Conservation (phyloP, 2,888 invertebrate genomes). For the Drosophila tripunctata region DNA sequence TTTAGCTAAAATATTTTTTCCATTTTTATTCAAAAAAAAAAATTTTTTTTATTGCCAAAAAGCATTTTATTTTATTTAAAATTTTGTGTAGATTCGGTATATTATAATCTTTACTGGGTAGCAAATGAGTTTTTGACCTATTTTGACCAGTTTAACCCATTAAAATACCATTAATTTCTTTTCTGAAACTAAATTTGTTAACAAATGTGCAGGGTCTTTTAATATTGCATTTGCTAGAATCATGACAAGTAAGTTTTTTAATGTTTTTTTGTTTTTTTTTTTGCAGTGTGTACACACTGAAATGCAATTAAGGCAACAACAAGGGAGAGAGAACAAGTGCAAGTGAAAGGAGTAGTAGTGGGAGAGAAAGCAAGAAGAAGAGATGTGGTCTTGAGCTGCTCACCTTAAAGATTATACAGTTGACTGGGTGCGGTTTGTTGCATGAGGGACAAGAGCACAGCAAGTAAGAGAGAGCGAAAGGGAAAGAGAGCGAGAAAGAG, state of each 20-base stretch:
- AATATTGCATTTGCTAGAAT: no score
- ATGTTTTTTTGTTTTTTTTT: background rate
- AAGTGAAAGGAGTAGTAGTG: background rate
- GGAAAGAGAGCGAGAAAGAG: background rate
- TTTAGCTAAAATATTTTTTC: no score
- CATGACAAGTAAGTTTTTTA: background rate
- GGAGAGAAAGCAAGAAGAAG: background rate
- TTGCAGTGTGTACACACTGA: constrained; percentile 44
- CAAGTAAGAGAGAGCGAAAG: background rate
- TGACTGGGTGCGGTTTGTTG: constrained; percentile 24
- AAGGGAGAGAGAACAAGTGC: background rate
- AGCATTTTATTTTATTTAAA: no score
- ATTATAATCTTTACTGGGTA: no score
- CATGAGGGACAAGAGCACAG: background rate
- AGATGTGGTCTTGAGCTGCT: constrained; percentile 25
- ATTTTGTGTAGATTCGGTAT: no score
- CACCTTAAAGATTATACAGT: constrained; percentile 58
- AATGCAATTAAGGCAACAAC: constrained; percentile 58
- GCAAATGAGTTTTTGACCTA: no score
- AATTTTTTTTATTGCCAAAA: no score
- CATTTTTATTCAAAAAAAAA: no score
- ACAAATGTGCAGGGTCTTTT: background rate
- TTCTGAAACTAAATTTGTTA: background rate
- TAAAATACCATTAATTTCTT: no score
- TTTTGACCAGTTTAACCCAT: no score